These are phyloP conservation scores for Nibea coibor DNA, from an alignment of 2,113 vertebrate genomes.

Conservation along the genomic window DNA sequence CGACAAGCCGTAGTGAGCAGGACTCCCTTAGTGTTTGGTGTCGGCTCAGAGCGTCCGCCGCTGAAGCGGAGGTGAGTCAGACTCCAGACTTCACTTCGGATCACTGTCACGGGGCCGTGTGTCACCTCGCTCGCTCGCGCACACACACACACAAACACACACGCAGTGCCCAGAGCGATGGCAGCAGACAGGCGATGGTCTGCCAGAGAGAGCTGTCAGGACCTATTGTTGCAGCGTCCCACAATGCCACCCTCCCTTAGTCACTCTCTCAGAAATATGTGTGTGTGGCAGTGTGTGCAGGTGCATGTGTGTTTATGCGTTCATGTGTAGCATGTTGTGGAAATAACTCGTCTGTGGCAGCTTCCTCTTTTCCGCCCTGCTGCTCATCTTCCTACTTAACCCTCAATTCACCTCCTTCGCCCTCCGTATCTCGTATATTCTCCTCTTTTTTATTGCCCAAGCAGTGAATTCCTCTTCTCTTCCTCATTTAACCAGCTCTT, in stretches of 20 bases:
- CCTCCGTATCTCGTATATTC: not conserved
- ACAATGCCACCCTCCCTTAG: conserved; percentile 44
- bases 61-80: conserved; percentile 76
- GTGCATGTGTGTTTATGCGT: not conserved
- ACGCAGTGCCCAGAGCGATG: conserved; percentile 48
- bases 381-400: conserved; percentile 9
- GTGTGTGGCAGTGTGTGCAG: conserved; percentile 13
- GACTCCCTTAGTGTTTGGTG: conserved; percentile 60
- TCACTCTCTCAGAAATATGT: not conserved
- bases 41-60: conserved; percentile 58
- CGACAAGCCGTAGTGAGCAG: conserved; percentile 45
- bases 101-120: conserved; percentile 66
- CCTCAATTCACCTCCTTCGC: not conserved
- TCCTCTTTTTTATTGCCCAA: not conserved
- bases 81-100: conserved; percentile 68
- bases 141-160: conserved; percentile 27
- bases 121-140: conserved; percentile 44
- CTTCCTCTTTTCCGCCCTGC: conserved; percentile 17
- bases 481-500: not conserved
- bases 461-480: not conserved
- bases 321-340: conserved; percentile 3
- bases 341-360: conserved; percentile 1
- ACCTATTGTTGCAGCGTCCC: conserved; percentile 54
- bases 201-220: conserved; percentile 68
- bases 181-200: conserved; percentile 62